Evolutionary conservation across 2,113 vertebrate genomes (phyloP).

Genomic region (Chaenogobius annularis): DNA sequence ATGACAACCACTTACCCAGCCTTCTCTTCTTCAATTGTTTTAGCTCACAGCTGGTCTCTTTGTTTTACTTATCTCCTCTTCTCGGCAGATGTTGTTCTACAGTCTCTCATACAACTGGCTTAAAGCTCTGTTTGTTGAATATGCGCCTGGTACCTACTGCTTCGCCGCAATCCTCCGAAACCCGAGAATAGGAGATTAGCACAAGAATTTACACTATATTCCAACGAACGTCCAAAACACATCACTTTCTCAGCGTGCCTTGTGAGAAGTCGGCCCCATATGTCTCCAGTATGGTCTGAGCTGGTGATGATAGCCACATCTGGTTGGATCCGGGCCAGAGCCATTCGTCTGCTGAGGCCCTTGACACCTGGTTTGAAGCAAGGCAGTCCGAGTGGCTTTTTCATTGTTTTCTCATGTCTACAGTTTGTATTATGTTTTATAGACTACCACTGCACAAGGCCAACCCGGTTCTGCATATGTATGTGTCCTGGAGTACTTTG

Average conservation of each 20-base stretch:
- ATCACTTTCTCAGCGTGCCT: conserved; percentile 22
- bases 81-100: conserved; percentile 50
- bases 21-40: conserved; percentile 53
- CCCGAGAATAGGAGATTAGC: conserved; percentile 21
- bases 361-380: conserved; percentile 60
- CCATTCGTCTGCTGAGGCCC: conserved; percentile 37
- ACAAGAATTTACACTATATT: neutral
- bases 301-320: conserved; percentile 54
- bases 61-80: conserved; percentile 70
- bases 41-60: conserved; percentile 70
- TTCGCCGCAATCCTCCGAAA: conserved; percentile 33
- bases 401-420: conserved; percentile 45
- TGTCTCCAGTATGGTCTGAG: conserved; percentile 29
- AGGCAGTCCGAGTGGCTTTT: conserved; percentile 19
- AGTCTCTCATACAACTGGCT: conserved; percentile 47
- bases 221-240: conserved; percentile 2
- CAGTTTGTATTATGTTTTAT: conserved; percentile 57
- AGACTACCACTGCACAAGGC: conserved; percentile 45
- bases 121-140: conserved; percentile 40
- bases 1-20: conserved; percentile 10
- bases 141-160: conserved; percentile 10
- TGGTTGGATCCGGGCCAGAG: conserved; percentile 49
- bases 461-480: conserved; percentile 6
- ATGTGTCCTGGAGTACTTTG: conserved; percentile 5
- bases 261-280: conserved; percentile 22